Base-by-base conservation (phyloP, 2,113 vertebrate species). In the Hippolais icterina region DNA sequence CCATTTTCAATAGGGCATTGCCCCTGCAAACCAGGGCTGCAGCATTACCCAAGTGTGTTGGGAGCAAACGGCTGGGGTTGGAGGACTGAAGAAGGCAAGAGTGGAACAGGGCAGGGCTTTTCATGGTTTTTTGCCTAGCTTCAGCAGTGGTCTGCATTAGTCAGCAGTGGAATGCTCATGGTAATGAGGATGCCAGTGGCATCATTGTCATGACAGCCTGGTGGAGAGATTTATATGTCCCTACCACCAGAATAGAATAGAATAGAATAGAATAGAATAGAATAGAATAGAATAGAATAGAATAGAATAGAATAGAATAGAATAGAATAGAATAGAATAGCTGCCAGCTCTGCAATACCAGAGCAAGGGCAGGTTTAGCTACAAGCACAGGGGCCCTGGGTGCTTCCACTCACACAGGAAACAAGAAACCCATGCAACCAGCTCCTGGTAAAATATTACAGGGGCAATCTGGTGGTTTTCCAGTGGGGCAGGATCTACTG, bases 1-100 rank as follows among this genome's bases (percentile, higher is more conserved):
- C n/a, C 0, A 1, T 77, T 59, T 42, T 28, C 54, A 69, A 28
- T 2, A 23, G n/a, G 59, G 14, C n/a, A 83, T 3, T 1, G 0
- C 18, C 33, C 28, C 63, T 65, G 47, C 0, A 0, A 69, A 28
- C 23, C 0, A 0, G 47, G 80, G 12, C 12, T 50, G 47, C 42
- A 76, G 71, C 56, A 22, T 15, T 14, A 24, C 46, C 44, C 83
- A 80, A 17, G 12, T 2, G 4, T n/a, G 46, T 4, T 46, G n/a
- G 59, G 60, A 52, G n/a, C 1, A 5, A 28, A 44, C 23, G 53
- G 24, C 57, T 50, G 35, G 42, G 39, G 10, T 1, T 2, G 0
- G 17, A 20, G n/a, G 1, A 1, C 35, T 42, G 22, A 46, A 46
- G 27, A 59, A 68, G 14, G 57, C 0, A 4, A 25, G 6, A 28